Percentiles rank a stretch among this genome's conserved stretches.
phyloP scores from a whole-genome alignment of 2,888 invertebrate genomes.

The Anoncus sp. region DNA sequence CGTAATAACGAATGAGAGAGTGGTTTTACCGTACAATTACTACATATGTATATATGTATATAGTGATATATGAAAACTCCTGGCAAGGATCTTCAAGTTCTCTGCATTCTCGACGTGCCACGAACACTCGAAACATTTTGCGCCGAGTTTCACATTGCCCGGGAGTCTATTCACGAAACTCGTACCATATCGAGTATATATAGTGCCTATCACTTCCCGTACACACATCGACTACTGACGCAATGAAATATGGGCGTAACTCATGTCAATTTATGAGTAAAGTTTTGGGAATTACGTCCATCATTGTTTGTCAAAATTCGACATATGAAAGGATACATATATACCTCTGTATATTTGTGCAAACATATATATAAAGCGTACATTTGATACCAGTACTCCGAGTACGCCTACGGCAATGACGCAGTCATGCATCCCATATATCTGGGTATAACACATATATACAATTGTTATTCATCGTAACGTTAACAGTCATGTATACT shows the following conservation, averaged over 20 bases:
- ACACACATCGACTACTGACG: not conserved
- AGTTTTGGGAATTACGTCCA: not conserved
- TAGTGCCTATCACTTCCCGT: not conserved
- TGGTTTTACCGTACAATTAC: not conserved
- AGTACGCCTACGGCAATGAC: slow-evolving; percentile 20
- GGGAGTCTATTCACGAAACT: slow-evolving; percentile 25
- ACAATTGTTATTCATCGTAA: not conserved
- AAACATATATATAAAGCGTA: slow-evolving; percentile 17
- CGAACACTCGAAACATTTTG: slow-evolving; percentile 49
- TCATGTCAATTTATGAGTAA: not conserved
- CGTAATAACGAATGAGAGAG: not conserved
- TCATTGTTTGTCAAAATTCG: not conserved
- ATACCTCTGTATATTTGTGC: not conserved
- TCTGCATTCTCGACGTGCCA: slow-evolving; percentile 5
- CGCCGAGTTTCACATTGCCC: slow-evolving; percentile 22
- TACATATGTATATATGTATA: not conserved
- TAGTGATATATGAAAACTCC: not conserved
- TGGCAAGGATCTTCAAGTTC: not conserved
- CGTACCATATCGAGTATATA: slow-evolving; percentile 21
- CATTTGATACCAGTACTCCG: slow-evolving; percentile 31
- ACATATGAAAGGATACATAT: not conserved
- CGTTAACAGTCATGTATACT: slow-evolving; percentile 7
- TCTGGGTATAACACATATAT: not conserved
- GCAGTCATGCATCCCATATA: not conserved
- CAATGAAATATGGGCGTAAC: not conserved